Evolutionary conservation across 2,888 invertebrate species (phyloP), one percentile per base, ranked within the genome.

Genomic region (Brachycybe producta): DNA sequence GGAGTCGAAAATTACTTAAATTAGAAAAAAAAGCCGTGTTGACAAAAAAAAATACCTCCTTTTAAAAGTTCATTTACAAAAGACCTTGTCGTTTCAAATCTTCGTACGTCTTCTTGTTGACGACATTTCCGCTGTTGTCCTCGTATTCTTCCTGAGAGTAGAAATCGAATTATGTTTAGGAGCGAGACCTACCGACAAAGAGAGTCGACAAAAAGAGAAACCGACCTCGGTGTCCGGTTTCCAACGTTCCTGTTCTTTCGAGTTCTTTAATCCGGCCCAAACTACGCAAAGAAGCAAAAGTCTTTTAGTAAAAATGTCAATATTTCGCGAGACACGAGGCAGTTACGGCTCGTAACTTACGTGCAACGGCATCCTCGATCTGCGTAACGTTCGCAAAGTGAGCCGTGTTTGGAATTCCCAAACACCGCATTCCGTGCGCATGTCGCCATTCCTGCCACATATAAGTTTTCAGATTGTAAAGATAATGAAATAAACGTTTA

Each of bases 311-410:
- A 21, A 19, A 38, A 19, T 32, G 23, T 13, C 27, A 23, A 19
- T 21, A 21, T 28, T 42, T 11, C 34, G 32, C 28, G 19, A 45
- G 17, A 26, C n/a, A 11, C 24, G n/a, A n/a, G n/a, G n/a, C n/a
- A n/a, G 11, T 30, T 24, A 17, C 11, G 40, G 15, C 27, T 40
- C 39, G 36, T 40, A 60, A 77, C 82, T 77, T 71, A 84, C 84
- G 70, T 34, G 91, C 88, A 43, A 97, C 75, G 0, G 97, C 97
- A 67, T 97, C 97, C 67, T 95, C 95, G 60, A 97, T 97, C 65
- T 92, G 90, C 1, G 97, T 98, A 32, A 99, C 97, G 67, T 98
- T 99, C 1, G 98, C 97, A 71, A 99, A 99, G 72, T 99, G 98
- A 1, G 98, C 97, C 0, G 98, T 99, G 68, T 99, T 99, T 0